Conservation (phyloP, 1,140 invertebrate species). For the Zaprionus davidi region DNA sequence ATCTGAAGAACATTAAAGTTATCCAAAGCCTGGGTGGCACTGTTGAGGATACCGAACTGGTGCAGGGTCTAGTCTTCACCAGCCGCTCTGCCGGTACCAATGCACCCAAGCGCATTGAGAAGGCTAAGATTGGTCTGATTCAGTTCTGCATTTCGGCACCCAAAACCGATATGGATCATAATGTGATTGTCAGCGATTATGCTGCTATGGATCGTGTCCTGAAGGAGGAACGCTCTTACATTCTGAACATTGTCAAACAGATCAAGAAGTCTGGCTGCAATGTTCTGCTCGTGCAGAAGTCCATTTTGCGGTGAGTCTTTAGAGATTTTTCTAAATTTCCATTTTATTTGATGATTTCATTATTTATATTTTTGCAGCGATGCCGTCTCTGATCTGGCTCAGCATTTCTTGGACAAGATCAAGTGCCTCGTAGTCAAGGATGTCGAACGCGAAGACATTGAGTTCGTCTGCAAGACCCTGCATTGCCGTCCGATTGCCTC, state of each 20-base stretch:
- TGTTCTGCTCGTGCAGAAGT: constrained; percentile 99
- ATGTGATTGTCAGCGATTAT: constrained; percentile 99
- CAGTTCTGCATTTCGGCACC: constrained; percentile 99
- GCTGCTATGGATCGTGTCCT: constrained; percentile 99
- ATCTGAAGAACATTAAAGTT: constrained; percentile 96
- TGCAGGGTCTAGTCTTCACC: constrained; percentile 97
- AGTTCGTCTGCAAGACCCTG: constrained; percentile 98
- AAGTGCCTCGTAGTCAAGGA: constrained; percentile 99
- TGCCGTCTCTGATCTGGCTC: constrained; percentile 97
- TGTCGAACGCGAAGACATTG: constrained; percentile 98
- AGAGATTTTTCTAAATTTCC: background rate
- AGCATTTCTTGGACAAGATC: constrained; percentile 99
- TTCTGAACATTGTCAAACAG: constrained; percentile 99
- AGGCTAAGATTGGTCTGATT: constrained; percentile 99
- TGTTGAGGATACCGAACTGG: constrained; percentile 98
- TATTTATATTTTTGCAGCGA: constrained; percentile 85
- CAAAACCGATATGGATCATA: constrained; percentile 99
- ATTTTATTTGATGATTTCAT: constrained; percentile 15
- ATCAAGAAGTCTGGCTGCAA: constrained; percentile 99
- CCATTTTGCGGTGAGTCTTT: constrained; percentile 90
- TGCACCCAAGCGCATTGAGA: constrained; percentile 96
- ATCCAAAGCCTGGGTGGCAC: constrained; percentile 98
- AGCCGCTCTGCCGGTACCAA: constrained; percentile 95
- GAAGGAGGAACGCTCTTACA: constrained; percentile 99
- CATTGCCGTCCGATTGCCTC: constrained; percentile 98